Evolutionary conservation across 2,797 vertebrate genomes (phyloP).

Genomic region (Chromis chromis): DNA sequence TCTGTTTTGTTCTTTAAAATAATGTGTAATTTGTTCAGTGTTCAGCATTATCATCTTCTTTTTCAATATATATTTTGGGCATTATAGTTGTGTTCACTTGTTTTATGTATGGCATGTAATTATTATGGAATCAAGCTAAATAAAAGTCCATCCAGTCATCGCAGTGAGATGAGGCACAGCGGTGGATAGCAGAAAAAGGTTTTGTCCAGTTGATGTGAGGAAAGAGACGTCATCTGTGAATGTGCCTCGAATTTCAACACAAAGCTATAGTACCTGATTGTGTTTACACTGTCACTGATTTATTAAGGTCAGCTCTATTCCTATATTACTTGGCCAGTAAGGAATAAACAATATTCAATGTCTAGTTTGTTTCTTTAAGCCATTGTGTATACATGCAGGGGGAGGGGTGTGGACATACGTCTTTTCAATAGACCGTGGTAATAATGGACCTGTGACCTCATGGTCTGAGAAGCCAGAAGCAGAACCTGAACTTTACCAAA

Average conservation of each 20-base stretch:
- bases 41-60: too few relatives aligned
- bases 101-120: neutral
- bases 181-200: conserved; percentile 52
- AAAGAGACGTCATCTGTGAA: conserved; percentile 73
- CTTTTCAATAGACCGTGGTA: conserved; percentile 70
- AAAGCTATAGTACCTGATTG: conserved; percentile 78
- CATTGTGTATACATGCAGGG: conserved; percentile 69
- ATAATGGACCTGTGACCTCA: conserved; percentile 76
- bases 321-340: conserved; percentile 72
- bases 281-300: conserved; percentile 83
- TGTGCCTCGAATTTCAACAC: conserved; percentile 75
- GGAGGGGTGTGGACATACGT: conserved; percentile 73
- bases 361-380: conserved; percentile 83
- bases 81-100: neutral
- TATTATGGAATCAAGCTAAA: conserved; percentile 1
- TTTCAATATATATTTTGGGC: neutral
- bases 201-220: conserved; percentile 63
- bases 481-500: conserved; percentile 40
- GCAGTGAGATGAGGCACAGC: conserved; percentile 40
- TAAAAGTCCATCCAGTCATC: conserved; percentile 39
- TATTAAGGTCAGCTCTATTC: conserved; percentile 71
- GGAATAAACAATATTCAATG: conserved; percentile 77
- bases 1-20: too few relatives aligned
- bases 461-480: conserved; percentile 68
- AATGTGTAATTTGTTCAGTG: too few relatives aligned